Conservation (phyloP, 2,113 vertebrate species). For the Camelus dromedarius region DNA sequence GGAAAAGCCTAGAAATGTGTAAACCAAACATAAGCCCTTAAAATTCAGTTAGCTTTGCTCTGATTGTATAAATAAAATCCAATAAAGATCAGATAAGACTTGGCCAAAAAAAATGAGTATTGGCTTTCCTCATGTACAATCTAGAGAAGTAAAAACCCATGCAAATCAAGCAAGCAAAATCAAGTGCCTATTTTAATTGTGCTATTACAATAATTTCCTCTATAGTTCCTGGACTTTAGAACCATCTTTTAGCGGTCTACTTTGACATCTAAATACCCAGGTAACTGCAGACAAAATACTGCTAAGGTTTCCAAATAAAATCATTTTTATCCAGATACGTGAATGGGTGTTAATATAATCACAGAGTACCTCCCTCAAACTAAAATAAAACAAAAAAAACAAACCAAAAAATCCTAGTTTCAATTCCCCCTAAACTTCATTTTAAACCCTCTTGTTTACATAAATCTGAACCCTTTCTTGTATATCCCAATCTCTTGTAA, state of each 20-base stretch:
- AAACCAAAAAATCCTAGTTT: not conserved
- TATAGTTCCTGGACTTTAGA: not conserved
- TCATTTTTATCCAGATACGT: slow-evolving; percentile 10
- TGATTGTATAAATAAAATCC: slow-evolving; percentile 34
- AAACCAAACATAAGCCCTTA: slow-evolving; percentile 23
- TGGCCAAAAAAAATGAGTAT: not conserved
- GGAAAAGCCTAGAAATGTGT: slow-evolving; percentile 28
- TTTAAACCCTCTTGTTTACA: slow-evolving; percentile 30
- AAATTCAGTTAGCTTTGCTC: slow-evolving; percentile 31
- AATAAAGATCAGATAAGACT: slow-evolving; percentile 30
- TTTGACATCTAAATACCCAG: not conserved
- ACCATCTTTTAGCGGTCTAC: not conserved
- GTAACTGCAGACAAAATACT: not conserved
- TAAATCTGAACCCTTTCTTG: not conserved
- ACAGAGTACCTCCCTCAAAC: not conserved
- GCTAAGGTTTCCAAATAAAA: not conserved
- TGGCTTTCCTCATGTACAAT: not conserved
- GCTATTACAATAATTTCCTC: not conserved
- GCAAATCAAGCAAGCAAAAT: slow-evolving; percentile 31
- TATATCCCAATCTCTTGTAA: slow-evolving; percentile 25
- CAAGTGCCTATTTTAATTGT: slow-evolving; percentile 25
- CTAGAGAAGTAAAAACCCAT: not conserved
- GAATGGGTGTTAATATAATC: not conserved
- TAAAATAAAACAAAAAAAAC: slow-evolving; percentile 43
- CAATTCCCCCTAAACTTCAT: slow-evolving; percentile 10